These are phyloP conservation scores for Zaprionus camerounensis DNA, from an alignment of 1,140 invertebrate species.

Conservation along the genomic window DNA sequence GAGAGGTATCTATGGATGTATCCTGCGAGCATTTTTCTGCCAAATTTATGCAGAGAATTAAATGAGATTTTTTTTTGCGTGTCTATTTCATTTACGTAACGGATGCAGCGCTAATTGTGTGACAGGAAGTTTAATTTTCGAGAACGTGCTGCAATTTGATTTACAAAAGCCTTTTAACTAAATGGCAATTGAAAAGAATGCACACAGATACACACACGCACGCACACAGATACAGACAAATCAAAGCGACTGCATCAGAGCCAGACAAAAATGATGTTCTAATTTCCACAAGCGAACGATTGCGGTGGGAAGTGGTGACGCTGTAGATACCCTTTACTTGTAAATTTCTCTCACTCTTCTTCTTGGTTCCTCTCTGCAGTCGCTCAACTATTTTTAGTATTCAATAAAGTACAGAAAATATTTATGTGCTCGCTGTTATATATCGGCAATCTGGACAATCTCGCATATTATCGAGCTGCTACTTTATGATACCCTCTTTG, in stretches of 20 bases:
- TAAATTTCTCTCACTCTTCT: neutral
- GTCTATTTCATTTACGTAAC: conserved; percentile 42
- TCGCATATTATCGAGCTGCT: neutral
- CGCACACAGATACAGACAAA: conserved; percentile 17
- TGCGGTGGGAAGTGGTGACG: neutral
- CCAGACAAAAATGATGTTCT: conserved; percentile 73
- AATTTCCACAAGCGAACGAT: conserved; percentile 61
- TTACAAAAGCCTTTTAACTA: conserved; percentile 17
- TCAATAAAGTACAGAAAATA: neutral
- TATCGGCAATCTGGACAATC: neutral
- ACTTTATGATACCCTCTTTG: conserved; percentile 2
- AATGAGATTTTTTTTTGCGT: conserved; percentile 48
- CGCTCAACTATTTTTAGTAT: neutral
- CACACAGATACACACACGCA: conserved; percentile 26
- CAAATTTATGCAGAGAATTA: conserved; percentile 72
- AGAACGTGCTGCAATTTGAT: conserved; percentile 40
- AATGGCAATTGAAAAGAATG: neutral
- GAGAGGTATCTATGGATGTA: conserved; percentile 35
- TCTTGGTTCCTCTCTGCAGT: neutral
- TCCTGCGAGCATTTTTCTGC: conserved; percentile 25
- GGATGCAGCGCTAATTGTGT: conserved; percentile 44
- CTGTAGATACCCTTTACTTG: neutral
- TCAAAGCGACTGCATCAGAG: conserved; percentile 39
- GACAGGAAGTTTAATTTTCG: conserved; percentile 77
- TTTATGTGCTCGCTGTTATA: neutral